Evolutionary conservation across 2,888 invertebrate species (phyloP), one percentile per base, ranked within the genome.

Genomic region (Himalopsyche kuldschensis): DNA sequence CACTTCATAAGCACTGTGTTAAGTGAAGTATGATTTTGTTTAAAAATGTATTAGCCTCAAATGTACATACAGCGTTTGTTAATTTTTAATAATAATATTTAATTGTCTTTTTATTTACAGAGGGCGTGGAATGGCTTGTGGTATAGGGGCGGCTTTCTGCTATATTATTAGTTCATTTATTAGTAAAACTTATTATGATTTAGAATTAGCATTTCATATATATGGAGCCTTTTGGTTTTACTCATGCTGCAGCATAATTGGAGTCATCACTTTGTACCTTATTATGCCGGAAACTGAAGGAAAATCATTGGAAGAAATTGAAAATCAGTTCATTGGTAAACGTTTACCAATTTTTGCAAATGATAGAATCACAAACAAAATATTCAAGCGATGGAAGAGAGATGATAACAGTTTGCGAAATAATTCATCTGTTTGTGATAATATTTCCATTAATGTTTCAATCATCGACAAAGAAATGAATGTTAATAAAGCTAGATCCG

Each of bases 241-340:
- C 87, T 91, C 92, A 4, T 87, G 86, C 1, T 90, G 92, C 75
- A 90, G 90, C 17, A 89, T 90, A 76, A 77, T 90, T 0, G 93
- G 93, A 35, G 89, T 92, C 3, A 87, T 92, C 10, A 92, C 91
- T 84, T 88, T 93, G 4, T 93, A 92, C 87, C 91, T 92, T 87
- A 90, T 90, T 84, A 87, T 93, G 84, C 92, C 93, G 46, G 93
- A 93, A 88, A 93, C 93, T 0, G 93, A 93, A 89, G 92, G 92
- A 0, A 91, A 90, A 81, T 88, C 90, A 0, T 89, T 93, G 15
- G 90, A 91, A 88, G 91, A 92, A 86, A 92, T 93, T 17, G 93
- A 93, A 87, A 88, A 89, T 0, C 90, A 89, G 84, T 93, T 91
- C 85, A 88, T 88, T 32, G 91, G 90, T 6, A 87, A 90, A 85